Conservation (phyloP, 2,113 vertebrate genomes). For the Rana temporaria region DNA sequence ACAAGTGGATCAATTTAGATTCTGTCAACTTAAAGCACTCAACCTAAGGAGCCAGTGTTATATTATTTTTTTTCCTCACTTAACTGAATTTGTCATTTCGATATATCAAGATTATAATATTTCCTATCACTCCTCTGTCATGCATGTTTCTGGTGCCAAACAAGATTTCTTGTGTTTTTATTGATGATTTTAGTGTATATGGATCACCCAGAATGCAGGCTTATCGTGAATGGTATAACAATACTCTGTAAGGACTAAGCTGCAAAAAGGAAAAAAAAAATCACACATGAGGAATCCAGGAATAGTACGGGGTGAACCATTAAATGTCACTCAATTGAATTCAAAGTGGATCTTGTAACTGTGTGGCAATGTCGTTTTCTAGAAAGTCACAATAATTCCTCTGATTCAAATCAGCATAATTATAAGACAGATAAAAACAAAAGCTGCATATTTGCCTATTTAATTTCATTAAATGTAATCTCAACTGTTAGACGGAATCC, state of each 20-base stretch:
- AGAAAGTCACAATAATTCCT: too few relatives aligned
- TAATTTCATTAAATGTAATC: too few relatives aligned
- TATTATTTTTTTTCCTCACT: not conserved
- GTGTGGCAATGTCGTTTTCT: too few relatives aligned
- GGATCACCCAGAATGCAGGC: not conserved
- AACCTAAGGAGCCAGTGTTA: not conserved
- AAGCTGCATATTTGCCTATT: too few relatives aligned
- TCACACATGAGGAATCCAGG: too few relatives aligned
- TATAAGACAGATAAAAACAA: too few relatives aligned
- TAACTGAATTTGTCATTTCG: constrained; percentile 3
- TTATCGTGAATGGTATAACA: not conserved
- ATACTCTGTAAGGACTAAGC: not conserved
- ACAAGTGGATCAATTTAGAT: not conserved
- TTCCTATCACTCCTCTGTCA: not conserved
- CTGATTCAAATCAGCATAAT: too few relatives aligned
- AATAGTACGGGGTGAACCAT: too few relatives aligned
- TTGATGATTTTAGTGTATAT: not conserved
- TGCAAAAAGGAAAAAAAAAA: too few relatives aligned
- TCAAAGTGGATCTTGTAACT: too few relatives aligned
- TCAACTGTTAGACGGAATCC: too few relatives aligned
- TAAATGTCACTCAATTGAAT: too few relatives aligned
- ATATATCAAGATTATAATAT: not conserved
- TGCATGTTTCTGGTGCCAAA: not conserved
- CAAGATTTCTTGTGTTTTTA: constrained; percentile 2
- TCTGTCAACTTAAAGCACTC: not conserved